Conservation (phyloP, 2,113 vertebrate genomes). For the Ictidomys tridecemlineatus region DNA sequence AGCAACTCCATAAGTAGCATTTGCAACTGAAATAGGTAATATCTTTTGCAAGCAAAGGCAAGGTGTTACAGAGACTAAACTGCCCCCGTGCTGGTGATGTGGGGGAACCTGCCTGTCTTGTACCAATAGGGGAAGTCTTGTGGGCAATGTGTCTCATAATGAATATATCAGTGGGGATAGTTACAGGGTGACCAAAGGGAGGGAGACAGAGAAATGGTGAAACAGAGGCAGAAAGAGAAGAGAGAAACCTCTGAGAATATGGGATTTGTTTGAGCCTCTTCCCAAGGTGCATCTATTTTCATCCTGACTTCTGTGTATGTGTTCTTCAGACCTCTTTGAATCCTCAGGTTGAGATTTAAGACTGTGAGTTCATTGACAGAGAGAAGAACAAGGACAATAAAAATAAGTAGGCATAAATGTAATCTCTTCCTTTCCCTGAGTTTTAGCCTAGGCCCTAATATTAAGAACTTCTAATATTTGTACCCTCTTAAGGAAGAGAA, state of each 20-base stretch:
- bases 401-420: background rate
- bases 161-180: background rate
- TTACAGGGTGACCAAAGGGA: background rate
- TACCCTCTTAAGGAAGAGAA: background rate
- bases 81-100: background rate
- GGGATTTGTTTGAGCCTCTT: background rate
- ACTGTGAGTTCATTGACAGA: background rate
- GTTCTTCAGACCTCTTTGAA: background rate
- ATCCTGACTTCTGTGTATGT: background rate
- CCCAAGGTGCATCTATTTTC: background rate
- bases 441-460: background rate
- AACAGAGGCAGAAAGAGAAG: background rate
- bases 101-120: background rate
- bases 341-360: background rate
- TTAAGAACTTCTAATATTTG: background rate
- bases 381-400: background rate
- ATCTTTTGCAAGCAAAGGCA: background rate
- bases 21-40: background rate
- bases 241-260: background rate
- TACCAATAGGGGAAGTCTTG: background rate
- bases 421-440: background rate
- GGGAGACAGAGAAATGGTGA: background rate
- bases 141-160: background rate
- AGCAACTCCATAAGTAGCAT: background rate
- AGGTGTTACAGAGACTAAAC: background rate